Conservation (phyloP, 1,140 invertebrate genomes). For the Carposina sasakii region DNA sequence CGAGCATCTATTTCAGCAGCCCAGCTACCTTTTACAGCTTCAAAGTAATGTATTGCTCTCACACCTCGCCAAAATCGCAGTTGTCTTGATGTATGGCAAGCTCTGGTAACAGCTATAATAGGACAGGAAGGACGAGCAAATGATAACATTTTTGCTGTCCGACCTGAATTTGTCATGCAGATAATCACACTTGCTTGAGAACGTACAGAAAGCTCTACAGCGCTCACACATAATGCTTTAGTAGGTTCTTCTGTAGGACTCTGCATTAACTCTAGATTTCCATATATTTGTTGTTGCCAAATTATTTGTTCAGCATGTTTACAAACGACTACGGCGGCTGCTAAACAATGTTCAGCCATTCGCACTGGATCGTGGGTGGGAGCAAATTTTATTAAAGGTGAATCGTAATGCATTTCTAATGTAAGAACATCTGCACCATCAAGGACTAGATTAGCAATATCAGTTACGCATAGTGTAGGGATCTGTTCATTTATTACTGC, state of each 20-base stretch:
- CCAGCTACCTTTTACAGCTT: constrained; percentile 73
- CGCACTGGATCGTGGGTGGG: constrained; percentile 44
- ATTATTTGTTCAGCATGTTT: constrained; percentile 76
- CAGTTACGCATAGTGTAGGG: constrained; percentile 73
- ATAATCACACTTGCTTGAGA: constrained; percentile 81
- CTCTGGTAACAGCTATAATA: constrained; percentile 82
- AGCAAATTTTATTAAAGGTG: constrained; percentile 76
- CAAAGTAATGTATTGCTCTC: constrained; percentile 79
- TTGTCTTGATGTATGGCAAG: constrained; percentile 78
- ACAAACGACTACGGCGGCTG: constrained; percentile 80
- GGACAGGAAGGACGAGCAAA: constrained; percentile 82
- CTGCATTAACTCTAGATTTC: constrained; percentile 50
- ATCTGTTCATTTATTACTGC: constrained; percentile 77
- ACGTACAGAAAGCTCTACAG: constrained; percentile 80
- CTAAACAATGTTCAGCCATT: constrained; percentile 69
- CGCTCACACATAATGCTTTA: constrained; percentile 83
- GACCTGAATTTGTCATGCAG: constrained; percentile 83
- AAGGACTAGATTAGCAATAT: constrained; percentile 80
- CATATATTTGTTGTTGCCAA: constrained; percentile 60
- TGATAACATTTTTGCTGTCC: constrained; percentile 78
- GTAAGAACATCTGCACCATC: constrained; percentile 80
- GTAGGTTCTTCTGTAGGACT: constrained; percentile 73
- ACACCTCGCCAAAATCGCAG: constrained; percentile 82
- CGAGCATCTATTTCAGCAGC: constrained; percentile 81
- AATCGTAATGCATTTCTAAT: constrained; percentile 73